Evolutionary conservation across 1,140 invertebrate genomes (phyloP).

Genomic region (Rhopalosiphum maidis): DNA sequence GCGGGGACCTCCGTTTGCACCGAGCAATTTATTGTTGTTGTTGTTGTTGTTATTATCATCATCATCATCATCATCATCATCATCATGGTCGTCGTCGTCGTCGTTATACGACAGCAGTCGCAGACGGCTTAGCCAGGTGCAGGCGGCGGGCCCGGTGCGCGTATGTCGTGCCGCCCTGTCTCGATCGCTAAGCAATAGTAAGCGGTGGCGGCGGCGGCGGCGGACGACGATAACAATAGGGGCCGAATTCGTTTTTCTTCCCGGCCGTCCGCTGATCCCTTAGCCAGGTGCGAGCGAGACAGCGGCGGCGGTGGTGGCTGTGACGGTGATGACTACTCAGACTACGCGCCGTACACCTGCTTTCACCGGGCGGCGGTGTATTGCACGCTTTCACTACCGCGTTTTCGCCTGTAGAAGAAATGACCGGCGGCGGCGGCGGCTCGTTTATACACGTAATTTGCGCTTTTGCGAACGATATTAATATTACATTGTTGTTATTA

Average conservation of each 20-base stretch:
- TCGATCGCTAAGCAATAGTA: not conserved
- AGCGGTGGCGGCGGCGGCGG: not conserved
- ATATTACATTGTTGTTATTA: not conserved
- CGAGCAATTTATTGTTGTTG: not conserved
- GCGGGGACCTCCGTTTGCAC: not conserved
- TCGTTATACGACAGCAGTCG: not conserved
- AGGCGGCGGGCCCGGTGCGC: not conserved
- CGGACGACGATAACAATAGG: conserved; percentile 12
- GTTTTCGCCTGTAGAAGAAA: not conserved
- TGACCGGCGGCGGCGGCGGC: too few relatives aligned
- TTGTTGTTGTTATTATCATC: not conserved
- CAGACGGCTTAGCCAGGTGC: conserved; percentile 38
- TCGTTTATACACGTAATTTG: not conserved
- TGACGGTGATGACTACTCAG: not conserved
- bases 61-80: not conserved
- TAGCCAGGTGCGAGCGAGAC: conserved; percentile 17
- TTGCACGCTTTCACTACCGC: not conserved
- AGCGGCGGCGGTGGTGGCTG: too few relatives aligned
- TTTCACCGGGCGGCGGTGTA: not conserved
- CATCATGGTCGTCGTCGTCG: not conserved
- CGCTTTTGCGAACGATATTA: not conserved
- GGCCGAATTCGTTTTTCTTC: not conserved
- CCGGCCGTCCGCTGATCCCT: not conserved
- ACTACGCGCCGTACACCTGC: not conserved
- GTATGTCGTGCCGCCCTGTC: not conserved